These are phyloP conservation scores for Brachionus sp. DNA, from an alignment of 1,140 invertebrate genomes.

Conservation along the genomic window DNA sequence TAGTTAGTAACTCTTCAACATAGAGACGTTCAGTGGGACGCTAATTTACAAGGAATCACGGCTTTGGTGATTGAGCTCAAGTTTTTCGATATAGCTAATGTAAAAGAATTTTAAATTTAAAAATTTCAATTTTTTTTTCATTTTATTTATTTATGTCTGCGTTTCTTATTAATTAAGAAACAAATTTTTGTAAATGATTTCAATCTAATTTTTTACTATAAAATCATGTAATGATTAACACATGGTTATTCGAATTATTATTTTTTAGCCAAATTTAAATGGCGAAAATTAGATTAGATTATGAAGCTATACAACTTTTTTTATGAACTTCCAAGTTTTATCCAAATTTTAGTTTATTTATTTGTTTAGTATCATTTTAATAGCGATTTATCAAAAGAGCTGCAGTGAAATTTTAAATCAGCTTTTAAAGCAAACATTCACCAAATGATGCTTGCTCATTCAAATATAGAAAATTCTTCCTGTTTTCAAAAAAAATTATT, in stretches of 20 bases:
- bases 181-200: neutral
- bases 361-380: conserved; percentile 27
- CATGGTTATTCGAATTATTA: neutral
- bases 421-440: conserved; percentile 3
- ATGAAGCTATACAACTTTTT: neutral
- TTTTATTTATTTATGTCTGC: no score
- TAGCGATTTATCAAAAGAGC: neutral
- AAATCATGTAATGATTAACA: neutral
- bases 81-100: no score
- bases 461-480: neutral
- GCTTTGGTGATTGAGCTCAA: no score
- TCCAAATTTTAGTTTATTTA: conserved; percentile 1
- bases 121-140: no score
- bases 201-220: neutral
- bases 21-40: no score
- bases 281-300: neutral
- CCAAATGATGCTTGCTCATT: conserved; percentile 8
- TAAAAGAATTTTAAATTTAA: no score
- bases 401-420: neutral
- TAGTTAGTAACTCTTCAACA: no score
- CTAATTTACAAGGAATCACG: no score
- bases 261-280: neutral
- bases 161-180: no score
- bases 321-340: neutral
- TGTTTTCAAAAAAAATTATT: neutral